Evolutionary conservation across 2,797 vertebrate genomes (phyloP).

Genomic region (Hyperoplus lanceolatus): DNA sequence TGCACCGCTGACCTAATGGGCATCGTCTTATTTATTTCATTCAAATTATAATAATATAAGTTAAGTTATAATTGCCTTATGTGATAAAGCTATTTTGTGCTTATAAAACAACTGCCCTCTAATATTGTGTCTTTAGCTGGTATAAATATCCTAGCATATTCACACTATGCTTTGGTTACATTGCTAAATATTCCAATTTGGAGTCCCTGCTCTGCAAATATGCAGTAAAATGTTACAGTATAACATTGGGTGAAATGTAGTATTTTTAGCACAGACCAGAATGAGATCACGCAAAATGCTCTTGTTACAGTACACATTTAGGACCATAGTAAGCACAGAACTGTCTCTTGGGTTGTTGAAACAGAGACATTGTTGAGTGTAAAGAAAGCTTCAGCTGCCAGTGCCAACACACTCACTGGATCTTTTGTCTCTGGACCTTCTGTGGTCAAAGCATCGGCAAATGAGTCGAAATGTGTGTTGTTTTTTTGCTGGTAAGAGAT

Average conservation of each 20-base stretch:
- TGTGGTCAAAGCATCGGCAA: constrained; percentile 26
- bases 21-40: not conserved
- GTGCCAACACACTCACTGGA: constrained; percentile 11
- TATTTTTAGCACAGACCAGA: constrained; percentile 39
- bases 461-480: constrained; percentile 14
- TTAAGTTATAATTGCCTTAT: constrained; percentile 15
- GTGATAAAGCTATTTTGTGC: constrained; percentile 13
- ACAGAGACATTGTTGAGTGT: constrained; percentile 19
- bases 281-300: constrained; percentile 37
- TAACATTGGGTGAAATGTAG: constrained; percentile 13
- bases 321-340: constrained; percentile 1
- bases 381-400: constrained; percentile 39
- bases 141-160: constrained; percentile 21
- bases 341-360: constrained; percentile 12
- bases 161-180: constrained; percentile 48
- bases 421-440: constrained; percentile 55
- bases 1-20: constrained; percentile 14
- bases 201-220: constrained; percentile 23
- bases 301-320: constrained; percentile 45
- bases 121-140: constrained; percentile 17
- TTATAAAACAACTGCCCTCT: constrained; percentile 22
- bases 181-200: constrained; percentile 42
- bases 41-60: not conserved
- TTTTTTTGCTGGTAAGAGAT: constrained; percentile 40
- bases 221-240: constrained; percentile 19